Base-by-base conservation (phyloP, 2,888 invertebrate genomes). In the Pristionchus exspectatus region DNA sequence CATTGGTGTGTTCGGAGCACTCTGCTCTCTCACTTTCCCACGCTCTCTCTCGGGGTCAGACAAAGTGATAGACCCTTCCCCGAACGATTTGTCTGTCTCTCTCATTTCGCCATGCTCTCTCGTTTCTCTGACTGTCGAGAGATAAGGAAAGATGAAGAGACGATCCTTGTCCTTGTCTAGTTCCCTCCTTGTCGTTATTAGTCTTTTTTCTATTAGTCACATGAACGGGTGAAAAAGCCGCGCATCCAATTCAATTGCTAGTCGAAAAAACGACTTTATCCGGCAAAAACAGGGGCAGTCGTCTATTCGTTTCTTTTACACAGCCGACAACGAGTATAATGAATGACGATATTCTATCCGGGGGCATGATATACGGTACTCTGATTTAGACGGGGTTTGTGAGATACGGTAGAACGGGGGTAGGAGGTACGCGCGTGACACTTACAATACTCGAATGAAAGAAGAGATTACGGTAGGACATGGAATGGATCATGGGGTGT, bases 251-350 rank as follows among this genome's bases (percentile, higher is more conserved):
- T 27, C 27, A 54, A 81, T 81, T 81, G 81, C 81, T n/a, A 1
- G 24, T 50, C 50, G 50, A 81, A 81, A 38, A 81, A 81, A 81
- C 81, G 50, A 50, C 81, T 81, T 81, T 81, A 81, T 81, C 50
- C 50, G 50, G 12, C 81, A 81, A 81, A 81, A 81, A 54, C 10
- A n/a, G 24, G n/a, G 2, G 38, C 12, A 38, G 24, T 44, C 50
- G 14, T 50, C 38, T 50, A 24, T 27, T 81, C 81, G 50, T 81
- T 44, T 63, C 44, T 81, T n/a, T 12, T 54, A 2, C 24, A 38
- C 18, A 24, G 18, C 24, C n/a, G n/a, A 69, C 27, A 74, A 74
- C 74, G 74, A 21, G 30, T 27, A 74, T 44, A 44, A 74, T 74
- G 38, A 74, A 38, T 38, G 74, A 74, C 5, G 33, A 33, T 38